These are phyloP conservation scores for Cyclophora albipunctata DNA, from an alignment of 2,888 invertebrate genomes.

Conservation along the genomic window DNA sequence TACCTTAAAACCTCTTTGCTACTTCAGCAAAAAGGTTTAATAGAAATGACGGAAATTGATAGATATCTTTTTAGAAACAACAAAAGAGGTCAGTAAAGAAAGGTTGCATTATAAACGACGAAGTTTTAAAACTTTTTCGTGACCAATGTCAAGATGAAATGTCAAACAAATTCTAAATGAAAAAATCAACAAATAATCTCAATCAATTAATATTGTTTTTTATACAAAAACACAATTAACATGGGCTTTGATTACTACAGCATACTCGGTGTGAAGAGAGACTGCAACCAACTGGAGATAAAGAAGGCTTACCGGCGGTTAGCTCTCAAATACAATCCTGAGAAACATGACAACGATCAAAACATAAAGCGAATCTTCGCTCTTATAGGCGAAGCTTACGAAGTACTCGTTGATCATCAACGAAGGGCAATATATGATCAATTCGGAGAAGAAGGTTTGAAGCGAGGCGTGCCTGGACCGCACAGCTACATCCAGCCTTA, in stretches of 20 bases:
- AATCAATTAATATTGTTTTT: too few species aligned
- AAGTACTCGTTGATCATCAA: constrained; percentile 81
- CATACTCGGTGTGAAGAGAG: constrained; percentile 80
- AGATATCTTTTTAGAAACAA: too few species aligned
- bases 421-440: constrained; percentile 88
- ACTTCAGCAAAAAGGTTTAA: too few species aligned
- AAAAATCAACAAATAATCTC: too few species aligned
- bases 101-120: too few species aligned
- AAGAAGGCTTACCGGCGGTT: constrained; percentile 79
- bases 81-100: too few species aligned
- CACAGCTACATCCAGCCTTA: constrained; percentile 81
- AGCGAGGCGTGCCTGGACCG: constrained; percentile 84
- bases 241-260: constrained; percentile 88
- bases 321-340: constrained; percentile 77
- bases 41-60: too few species aligned
- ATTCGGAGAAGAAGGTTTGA: constrained; percentile 91
- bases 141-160: too few species aligned
- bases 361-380: constrained; percentile 73
- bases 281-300: constrained; percentile 80
- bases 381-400: constrained; percentile 85
- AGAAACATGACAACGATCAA: constrained; percentile 63
- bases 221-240: background rate
- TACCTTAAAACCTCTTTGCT: too few species aligned
- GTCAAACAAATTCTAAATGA: too few species aligned
- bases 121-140: too few species aligned